Base-by-base conservation (phyloP, 1,140 invertebrate genomes). In the Brachystomella parvula region DNA sequence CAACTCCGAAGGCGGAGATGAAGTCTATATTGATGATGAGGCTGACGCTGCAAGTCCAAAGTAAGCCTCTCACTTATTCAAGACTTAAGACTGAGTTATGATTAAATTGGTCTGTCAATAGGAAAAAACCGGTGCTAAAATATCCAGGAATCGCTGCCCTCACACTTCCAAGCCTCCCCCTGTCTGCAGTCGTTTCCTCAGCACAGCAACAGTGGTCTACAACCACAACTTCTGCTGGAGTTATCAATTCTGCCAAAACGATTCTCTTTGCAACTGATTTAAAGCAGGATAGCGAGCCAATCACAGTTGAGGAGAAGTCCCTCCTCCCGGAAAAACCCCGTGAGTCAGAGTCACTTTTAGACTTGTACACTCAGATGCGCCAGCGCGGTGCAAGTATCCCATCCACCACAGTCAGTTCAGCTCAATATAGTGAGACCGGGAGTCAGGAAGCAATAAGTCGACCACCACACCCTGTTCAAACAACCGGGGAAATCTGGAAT, bases 1-100 rank as follows among this genome's bases (percentile, higher is more conserved):
- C 31, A 83, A 81, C 67, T 83, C 82, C 2, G 79, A 80, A 33
- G 82, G 81, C 53, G 78, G 77, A n/a, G 81, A 82, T 68, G 81
- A 82, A 73, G 79, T 80, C 49, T 81, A 80, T 65, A 76, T 76
- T 71, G 71, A 75, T 75, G 67, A 58, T 47, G 39, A 63, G 60
- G 31, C 53, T 35, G 33, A 66, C 57, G 39, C 31, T 57, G 28
- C 24, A 53, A 29, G 15, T 59, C 30, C 30, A 3, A 32, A 59
- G 30, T 59, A 29, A 59, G 26, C 2, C n/a, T n/a, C n/a, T n/a
- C n/a, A n/a, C n/a, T n/a, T n/a, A n/a, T n/a, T n/a, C n/a, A 29
- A n/a, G 3, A 26, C 6, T 17, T 12, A n/a, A 17, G 3, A 56
- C n/a, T 17, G 21, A 64, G 53, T 32, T 53, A 19, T 6, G 19